Conservation (phyloP, 2,113 vertebrate genomes). For the Lagenorhynchus albirostris region DNA sequence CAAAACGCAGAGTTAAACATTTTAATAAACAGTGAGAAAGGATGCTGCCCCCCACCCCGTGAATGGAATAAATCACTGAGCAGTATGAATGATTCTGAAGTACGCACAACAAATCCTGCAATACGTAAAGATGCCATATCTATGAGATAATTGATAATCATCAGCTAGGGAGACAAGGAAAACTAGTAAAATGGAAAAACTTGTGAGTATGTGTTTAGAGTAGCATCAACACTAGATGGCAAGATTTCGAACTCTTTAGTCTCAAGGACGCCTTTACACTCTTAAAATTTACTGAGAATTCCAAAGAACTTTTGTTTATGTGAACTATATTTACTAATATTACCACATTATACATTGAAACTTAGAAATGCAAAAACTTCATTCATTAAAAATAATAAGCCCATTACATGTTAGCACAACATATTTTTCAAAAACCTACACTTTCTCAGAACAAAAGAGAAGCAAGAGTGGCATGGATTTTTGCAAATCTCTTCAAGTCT, state of each 20-base stretch:
- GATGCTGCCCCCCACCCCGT: background rate
- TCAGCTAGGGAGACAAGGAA: background rate
- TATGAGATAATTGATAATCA: background rate
- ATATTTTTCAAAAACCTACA: background rate
- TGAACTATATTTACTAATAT: background rate
- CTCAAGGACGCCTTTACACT: background rate
- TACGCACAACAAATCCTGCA: background rate
- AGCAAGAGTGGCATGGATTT: background rate
- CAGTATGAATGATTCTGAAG: background rate
- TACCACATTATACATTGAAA: background rate
- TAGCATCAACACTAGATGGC: background rate
- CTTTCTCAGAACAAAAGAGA: background rate
- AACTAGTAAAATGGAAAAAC: background rate
- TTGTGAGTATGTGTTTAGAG: background rate
- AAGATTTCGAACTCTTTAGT: background rate
- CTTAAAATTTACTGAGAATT: background rate
- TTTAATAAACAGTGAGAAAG: background rate
- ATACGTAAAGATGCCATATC: background rate
- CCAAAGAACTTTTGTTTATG: background rate
- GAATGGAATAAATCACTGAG: background rate
- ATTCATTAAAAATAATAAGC: background rate
- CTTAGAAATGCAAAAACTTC: background rate
- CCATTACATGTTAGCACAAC: background rate
- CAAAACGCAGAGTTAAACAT: background rate
- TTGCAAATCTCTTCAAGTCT: background rate